Evolutionary conservation across 2,888 invertebrate species (phyloP).

Genomic region (Catocala nupta): DNA sequence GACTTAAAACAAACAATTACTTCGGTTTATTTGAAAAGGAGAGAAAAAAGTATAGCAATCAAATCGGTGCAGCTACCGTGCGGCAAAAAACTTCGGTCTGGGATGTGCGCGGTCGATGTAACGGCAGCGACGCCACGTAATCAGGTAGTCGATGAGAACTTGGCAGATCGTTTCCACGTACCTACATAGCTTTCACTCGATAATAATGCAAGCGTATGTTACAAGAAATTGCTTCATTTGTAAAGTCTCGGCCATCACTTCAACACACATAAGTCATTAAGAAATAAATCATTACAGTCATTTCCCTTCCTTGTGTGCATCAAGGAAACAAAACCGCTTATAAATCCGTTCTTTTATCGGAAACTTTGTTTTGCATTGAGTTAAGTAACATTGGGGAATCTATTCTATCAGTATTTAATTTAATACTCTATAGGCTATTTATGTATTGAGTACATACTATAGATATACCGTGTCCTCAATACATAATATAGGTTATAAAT

Average conservation of each 20-base stretch:
- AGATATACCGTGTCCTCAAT: too few relatives aligned
- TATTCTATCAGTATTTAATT: too few relatives aligned
- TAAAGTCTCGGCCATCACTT: conserved; percentile 7
- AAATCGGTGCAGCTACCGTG: conserved; percentile 83
- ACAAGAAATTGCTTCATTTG: conserved; percentile 52
- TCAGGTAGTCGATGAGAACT: conserved; percentile 71
- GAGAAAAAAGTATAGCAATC: conserved; percentile 84
- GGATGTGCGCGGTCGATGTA: conserved; percentile 70
- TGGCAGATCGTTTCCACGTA: conserved; percentile 59
- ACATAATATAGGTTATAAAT: too few relatives aligned
- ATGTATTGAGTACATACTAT: too few relatives aligned
- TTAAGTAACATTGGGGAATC: too few relatives aligned
- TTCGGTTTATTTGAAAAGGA: conserved; percentile 84
- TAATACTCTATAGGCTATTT: too few relatives aligned
- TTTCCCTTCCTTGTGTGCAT: background rate
- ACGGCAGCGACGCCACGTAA: conserved; percentile 67
- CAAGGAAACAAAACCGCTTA: too few relatives aligned
- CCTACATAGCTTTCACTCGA: conserved; percentile 49
- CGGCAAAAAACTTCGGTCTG: conserved; percentile 78
- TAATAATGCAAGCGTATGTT: conserved; percentile 45
- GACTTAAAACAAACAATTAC: conserved; percentile 87
- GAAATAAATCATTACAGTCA: too few relatives aligned
- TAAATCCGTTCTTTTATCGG: too few relatives aligned
- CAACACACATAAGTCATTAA: background rate
- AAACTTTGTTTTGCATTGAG: too few relatives aligned